Evolutionary conservation across 2,888 invertebrate genomes (phyloP), one percentile per base, ranked within the genome.

Genomic region (Ephialtes manifestator): DNA sequence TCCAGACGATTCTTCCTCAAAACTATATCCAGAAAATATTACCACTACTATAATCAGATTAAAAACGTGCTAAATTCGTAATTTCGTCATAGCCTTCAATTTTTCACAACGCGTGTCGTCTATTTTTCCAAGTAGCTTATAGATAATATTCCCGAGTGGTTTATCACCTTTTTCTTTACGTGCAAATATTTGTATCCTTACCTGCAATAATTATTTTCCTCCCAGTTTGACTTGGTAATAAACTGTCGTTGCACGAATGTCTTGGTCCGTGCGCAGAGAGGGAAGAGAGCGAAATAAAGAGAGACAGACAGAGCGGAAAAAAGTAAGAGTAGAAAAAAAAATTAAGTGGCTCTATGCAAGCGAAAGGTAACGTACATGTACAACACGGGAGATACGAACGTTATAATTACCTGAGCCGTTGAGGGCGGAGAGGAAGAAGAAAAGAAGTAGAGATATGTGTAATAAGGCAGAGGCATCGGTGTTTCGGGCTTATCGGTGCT

Each of bases 191-290:
- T 39, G 48, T 58, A 83, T 76, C 71, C 75, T 83, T 85, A 86
- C 80, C 78, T 43, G 39, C 58, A 84, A 63, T 63, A 81, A 81
- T 78, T 81, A 67, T 79, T 83, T 86, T 78, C 70, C 80, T 81
- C 58, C 55, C 70, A 83, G 80, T 74, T 68, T 74, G 71, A 31
- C 35, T 63, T 28, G 46, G 53, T 28, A 68, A 60, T 35, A 20
- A 55, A 67, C 20, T 43, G 65, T 1, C 24, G 43, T 43, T 43
- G 20, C 20, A 20, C 58, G 58, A 46, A 67, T 65, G 63, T 35
- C 20, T 28, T 43, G 46, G 53, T 53, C 31, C 60, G 53, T 48
- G 43, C 51, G 18, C n/a, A 20, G 1, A 4, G n/a, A 63, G 63
- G 7, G 35, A 35, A 4, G 15, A 15, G n/a, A 8, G 7, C 1